Evolutionary conservation across 2,797 vertebrate genomes (phyloP).

Genomic region (Parambassis ranga): DNA sequence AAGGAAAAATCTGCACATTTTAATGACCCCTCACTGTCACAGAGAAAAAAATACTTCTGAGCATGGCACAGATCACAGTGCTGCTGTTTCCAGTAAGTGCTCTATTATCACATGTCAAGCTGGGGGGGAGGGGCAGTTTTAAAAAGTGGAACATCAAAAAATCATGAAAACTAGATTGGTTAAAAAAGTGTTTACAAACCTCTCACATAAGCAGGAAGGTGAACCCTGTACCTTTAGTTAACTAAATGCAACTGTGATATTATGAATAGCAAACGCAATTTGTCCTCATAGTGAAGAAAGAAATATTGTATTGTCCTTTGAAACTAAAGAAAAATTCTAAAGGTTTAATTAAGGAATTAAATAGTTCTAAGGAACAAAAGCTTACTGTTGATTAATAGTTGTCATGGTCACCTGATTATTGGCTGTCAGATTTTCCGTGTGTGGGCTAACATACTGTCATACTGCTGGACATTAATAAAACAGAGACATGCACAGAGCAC

Average conservation of each 20-base stretch:
- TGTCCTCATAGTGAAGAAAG: not conserved
- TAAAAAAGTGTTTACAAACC: not conserved
- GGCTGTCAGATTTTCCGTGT: too few relatives aligned
- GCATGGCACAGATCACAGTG: conserved; percentile 10
- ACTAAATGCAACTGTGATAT: not conserved
- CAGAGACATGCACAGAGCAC: too few relatives aligned
- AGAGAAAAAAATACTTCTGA: conserved; percentile 18
- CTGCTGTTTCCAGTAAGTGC: conserved; percentile 6
- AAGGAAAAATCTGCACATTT: conserved; percentile 10
- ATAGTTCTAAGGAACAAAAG: not conserved
- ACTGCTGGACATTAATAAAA: too few relatives aligned
- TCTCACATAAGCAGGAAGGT: conserved; percentile 15
- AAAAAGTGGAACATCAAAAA: not conserved
- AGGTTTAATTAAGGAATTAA: too few relatives aligned
- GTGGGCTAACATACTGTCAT: too few relatives aligned
- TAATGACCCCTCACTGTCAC: conserved; percentile 41
- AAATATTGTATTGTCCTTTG: not conserved
- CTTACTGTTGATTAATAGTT: too few relatives aligned
- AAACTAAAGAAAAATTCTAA: not conserved
- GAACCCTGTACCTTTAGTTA: conserved; percentile 25
- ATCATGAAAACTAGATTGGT: not conserved
- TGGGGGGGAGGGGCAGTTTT: not conserved
- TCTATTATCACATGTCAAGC: not conserved
- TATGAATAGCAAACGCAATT: not conserved
- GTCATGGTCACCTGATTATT: too few relatives aligned